These are phyloP conservation scores for Porites lobata DNA, from an alignment of 92 coral and sea anemone genomes.

Conservation along the genomic window DNA sequence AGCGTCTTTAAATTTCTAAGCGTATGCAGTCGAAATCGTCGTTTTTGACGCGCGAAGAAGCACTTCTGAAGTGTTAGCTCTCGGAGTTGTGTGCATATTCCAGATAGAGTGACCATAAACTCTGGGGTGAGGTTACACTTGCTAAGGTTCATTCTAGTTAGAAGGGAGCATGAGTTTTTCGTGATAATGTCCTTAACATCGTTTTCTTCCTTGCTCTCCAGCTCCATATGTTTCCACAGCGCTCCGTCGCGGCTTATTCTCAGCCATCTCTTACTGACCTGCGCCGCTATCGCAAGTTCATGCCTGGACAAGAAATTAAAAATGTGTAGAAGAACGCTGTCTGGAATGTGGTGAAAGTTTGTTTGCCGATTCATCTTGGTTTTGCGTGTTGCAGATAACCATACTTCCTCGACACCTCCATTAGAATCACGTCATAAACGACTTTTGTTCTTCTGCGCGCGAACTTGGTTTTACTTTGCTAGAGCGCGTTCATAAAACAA, in stretches of 20 bases:
- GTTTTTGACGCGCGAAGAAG: constrained; percentile 12
- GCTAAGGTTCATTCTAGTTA: constrained; percentile 21
- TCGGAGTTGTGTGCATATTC: constrained; percentile 23
- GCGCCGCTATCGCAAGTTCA: constrained; percentile 42
- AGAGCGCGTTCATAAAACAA: background rate
- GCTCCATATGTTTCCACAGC: constrained; percentile 66
- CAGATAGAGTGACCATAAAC: constrained; percentile 27
- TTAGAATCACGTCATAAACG: constrained; percentile 19
- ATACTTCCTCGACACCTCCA: background rate
- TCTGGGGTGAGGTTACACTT: constrained; percentile 41
- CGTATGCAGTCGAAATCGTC: constrained; percentile 16
- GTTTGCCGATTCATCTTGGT: background rate
- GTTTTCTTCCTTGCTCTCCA: constrained; percentile 43
- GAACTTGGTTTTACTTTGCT: background rate
- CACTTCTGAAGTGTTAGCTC: constrained; percentile 33
- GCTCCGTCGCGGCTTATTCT: constrained; percentile 74
- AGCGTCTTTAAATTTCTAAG: constrained; percentile 22
- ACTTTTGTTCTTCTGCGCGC: background rate
- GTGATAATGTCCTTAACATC: constrained; percentile 36
- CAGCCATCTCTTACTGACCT: constrained; percentile 79
- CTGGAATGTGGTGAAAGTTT: constrained; percentile 55
- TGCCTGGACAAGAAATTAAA: constrained; percentile 42
- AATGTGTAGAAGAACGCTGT: constrained; percentile 70
- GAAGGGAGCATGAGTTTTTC: constrained; percentile 45
- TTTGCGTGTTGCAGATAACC: background rate